These are phyloP conservation scores for Holocentrus rufus DNA, from an alignment of 2,797 vertebrate genomes.

Conservation along the genomic window DNA sequence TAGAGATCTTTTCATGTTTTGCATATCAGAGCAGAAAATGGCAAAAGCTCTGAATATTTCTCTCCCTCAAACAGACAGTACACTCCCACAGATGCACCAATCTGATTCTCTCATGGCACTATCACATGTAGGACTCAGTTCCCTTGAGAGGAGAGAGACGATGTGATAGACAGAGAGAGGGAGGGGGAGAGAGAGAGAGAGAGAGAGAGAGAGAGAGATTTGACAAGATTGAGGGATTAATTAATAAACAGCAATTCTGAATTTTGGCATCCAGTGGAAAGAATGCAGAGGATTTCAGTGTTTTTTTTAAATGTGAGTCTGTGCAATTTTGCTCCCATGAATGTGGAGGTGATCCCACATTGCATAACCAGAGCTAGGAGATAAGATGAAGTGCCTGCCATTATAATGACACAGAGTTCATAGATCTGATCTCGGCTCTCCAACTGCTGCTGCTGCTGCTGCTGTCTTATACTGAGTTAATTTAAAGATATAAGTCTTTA, in stretches of 20 bases:
- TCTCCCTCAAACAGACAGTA: conserved; percentile 20
- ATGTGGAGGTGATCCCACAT: not conserved
- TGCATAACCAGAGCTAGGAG: not conserved
- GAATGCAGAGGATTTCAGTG: not conserved
- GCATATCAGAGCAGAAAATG: conserved; percentile 38
- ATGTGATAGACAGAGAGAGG: conserved; percentile 43
- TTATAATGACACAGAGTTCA: not conserved
- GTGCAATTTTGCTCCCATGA: not conserved
- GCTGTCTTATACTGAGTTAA: not conserved
- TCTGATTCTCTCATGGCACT: conserved; percentile 52
- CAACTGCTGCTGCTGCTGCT: conserved; percentile 16
- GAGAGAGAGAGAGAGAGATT: conserved; percentile 21
- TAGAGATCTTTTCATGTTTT: conserved; percentile 31
- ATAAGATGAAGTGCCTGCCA: not conserved
- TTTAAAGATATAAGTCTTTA: conserved; percentile 5
- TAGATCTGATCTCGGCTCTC: conserved; percentile 11
- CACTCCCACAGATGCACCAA: conserved; percentile 46
- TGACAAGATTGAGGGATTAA: not conserved
- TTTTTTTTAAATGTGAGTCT: not conserved
- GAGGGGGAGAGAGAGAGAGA: conserved; percentile 46
- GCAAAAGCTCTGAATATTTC: conserved; percentile 37
- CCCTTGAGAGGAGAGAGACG: conserved; percentile 42
- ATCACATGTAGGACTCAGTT: conserved; percentile 47
- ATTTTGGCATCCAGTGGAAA: not conserved
- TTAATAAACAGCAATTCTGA: not conserved